phyloP scores from a whole-genome alignment of 1,140 invertebrate genomes.

The Zaprionus camerounensis region DNA sequence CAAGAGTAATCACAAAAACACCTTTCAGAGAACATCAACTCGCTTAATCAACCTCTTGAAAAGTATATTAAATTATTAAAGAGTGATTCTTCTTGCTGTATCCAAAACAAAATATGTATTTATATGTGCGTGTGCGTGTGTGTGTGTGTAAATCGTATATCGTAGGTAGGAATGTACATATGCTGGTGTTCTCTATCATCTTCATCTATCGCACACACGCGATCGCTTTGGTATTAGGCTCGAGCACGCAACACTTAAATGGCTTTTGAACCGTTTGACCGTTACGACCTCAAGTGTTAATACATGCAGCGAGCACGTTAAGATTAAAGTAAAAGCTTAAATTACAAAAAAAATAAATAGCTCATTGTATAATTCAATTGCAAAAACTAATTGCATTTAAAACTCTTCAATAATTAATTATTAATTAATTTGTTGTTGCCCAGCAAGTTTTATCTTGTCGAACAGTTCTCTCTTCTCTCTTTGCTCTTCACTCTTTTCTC shows the following conservation, averaged over 20 bases:
- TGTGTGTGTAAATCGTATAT: background rate
- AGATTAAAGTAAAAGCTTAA: slow-evolving; percentile 11
- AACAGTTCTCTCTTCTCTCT: background rate
- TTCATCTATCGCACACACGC: slow-evolving; percentile 18
- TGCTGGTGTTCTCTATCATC: background rate
- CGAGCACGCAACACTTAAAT: slow-evolving; percentile 25
- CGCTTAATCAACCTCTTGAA: background rate
- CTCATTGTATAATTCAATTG: background rate
- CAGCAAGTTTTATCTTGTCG: background rate
- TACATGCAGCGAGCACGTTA: background rate
- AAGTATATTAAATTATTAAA: slow-evolving; percentile 1
- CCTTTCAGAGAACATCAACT: background rate
- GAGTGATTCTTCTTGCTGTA: background rate
- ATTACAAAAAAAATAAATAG: background rate
- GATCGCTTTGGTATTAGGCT: slow-evolving; percentile 13
- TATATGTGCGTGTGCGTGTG: background rate
- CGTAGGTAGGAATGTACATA: background rate
- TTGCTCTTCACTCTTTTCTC: background rate
- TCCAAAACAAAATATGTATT: background rate
- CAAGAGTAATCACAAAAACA: background rate
- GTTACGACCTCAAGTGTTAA: slow-evolving; percentile 8
- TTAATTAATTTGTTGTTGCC: slow-evolving; percentile 3
- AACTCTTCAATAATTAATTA: slow-evolving; percentile 12
- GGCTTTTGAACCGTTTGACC: slow-evolving; percentile 18
- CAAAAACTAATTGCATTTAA: background rate